phyloP scores from a whole-genome alignment of 1,140 invertebrate species.

The Chironomus striatipennis region DNA sequence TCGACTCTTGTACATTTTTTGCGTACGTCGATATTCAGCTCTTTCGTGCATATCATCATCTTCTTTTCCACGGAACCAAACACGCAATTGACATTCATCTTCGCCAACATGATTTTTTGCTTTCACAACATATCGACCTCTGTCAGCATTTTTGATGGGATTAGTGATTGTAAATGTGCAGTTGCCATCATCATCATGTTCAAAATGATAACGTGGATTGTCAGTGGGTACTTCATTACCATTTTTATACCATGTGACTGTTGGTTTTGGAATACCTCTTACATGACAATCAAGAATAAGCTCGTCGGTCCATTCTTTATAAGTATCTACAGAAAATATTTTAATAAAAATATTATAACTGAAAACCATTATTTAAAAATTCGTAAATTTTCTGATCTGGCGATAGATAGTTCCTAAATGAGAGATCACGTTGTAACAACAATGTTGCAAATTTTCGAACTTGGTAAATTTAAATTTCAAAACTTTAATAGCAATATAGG shows the following conservation, averaged over 20 bases:
- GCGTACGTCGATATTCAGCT: conserved; percentile 17
- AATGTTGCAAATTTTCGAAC: no score
- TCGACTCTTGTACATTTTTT: conserved; percentile 21
- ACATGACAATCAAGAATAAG: conserved; percentile 68
- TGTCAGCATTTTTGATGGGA: conserved; percentile 51
- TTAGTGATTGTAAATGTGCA: conserved; percentile 58
- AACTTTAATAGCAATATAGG: no score
- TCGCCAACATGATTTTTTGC: conserved; percentile 44
- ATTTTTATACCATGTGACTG: conserved; percentile 70
- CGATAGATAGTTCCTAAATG: no score
- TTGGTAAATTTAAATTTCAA: no score
- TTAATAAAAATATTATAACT: no score
- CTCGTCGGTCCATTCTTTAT: conserved; percentile 58
- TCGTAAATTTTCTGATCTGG: no score
- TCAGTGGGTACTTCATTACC: conserved; percentile 47
- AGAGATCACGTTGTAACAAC: no score
- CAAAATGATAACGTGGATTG: conserved; percentile 45
- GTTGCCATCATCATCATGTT: conserved; percentile 53
- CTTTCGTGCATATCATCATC: background rate
- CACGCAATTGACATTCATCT: conserved; percentile 34
- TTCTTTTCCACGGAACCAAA: conserved; percentile 30
- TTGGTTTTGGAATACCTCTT: conserved; percentile 57
- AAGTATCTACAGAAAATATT: conserved; percentile 47
- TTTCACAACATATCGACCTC: conserved; percentile 64
- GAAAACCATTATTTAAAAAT: no score